Conservation (phyloP, 2,797 vertebrate genomes). For the Halcyon smyrnensis region DNA sequence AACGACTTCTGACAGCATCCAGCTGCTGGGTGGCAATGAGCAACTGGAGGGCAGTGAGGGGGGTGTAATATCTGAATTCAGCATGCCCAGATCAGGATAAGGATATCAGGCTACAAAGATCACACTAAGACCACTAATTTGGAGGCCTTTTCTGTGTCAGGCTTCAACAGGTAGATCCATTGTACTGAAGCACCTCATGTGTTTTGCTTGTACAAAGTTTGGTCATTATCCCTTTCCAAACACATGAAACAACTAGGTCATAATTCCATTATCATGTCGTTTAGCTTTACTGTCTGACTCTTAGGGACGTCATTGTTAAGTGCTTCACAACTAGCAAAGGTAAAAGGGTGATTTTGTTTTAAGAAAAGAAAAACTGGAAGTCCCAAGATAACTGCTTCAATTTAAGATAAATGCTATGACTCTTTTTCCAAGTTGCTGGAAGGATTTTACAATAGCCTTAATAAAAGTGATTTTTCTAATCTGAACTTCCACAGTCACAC, state of each 20-base stretch:
- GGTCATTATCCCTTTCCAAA: background rate
- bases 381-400: background rate
- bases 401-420: background rate
- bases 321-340: background rate
- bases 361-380: background rate
- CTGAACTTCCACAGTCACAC: background rate
- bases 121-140: background rate
- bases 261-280: background rate
- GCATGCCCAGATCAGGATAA: background rate
- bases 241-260: background rate
- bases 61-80: background rate
- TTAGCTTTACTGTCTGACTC: background rate
- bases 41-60: background rate
- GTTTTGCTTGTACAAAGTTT: background rate
- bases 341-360: background rate
- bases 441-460: conserved; percentile 21
- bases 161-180: background rate
- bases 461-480: conserved; percentile 51
- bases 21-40: background rate
- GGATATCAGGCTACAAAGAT: background rate
- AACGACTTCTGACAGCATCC: background rate
- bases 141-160: background rate
- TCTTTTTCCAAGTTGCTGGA: background rate
- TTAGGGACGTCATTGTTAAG: background rate
- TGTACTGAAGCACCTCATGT: background rate